These are phyloP conservation scores for Phrynocephalus vlangalii DNA, from an alignment of 2,797 vertebrate genomes.

Conservation along the genomic window DNA sequence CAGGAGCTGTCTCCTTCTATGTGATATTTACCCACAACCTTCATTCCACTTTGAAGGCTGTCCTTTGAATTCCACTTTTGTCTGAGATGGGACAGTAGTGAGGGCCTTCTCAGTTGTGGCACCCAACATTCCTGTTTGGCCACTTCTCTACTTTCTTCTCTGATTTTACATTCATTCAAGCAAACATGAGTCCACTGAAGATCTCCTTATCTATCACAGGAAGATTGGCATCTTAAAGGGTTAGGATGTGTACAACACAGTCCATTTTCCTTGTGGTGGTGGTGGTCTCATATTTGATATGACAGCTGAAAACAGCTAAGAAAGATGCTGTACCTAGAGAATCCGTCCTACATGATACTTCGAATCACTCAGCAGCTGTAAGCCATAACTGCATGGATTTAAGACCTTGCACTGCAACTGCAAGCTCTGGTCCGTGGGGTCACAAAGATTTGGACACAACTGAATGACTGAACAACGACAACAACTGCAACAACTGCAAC, in stretches of 20 bases:
- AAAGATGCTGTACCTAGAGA: background rate
- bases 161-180: background rate
- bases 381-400: background rate
- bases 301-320: background rate
- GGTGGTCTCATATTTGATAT: no score
- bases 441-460: no score
- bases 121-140: background rate
- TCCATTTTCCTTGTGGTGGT: background rate
- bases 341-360: background rate
- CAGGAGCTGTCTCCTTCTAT: background rate
- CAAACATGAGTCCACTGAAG: background rate
- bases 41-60: background rate
- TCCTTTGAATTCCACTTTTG: background rate
- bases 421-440: background rate
- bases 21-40: background rate
- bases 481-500: no score
- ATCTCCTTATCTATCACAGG: background rate
- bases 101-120: background rate
- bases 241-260: background rate
- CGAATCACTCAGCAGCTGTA: background rate
- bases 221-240: background rate
- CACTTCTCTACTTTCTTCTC: background rate
- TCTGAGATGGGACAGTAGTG: no score
- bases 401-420: background rate
- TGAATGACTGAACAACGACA: no score